Evolutionary conservation across 2,888 invertebrate species (phyloP).

Genomic region (Xestoiulus laeticollis): DNA sequence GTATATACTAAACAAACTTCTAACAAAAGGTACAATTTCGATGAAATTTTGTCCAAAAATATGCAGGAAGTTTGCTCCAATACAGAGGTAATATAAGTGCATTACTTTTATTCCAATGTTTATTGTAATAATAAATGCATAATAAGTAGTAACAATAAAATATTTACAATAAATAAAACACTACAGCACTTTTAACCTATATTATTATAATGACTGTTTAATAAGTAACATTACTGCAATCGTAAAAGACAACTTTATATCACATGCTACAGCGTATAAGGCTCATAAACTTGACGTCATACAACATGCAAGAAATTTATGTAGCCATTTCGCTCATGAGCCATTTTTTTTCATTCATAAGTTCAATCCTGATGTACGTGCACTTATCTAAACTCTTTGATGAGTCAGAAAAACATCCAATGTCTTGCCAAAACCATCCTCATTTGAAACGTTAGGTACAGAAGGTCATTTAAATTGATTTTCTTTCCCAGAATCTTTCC

Average conservation of each 20-base stretch:
- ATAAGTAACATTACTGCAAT: neutral
- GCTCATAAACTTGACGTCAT: neutral
- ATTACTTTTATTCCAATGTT: neutral
- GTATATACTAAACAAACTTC: neutral
- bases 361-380: neutral
- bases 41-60: neutral
- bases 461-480: neutral
- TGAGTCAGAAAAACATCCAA: neutral
- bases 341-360: neutral
- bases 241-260: too few species aligned
- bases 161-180: too few species aligned
- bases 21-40: slow-evolving; percentile 8
- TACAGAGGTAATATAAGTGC: neutral
- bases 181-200: too few species aligned
- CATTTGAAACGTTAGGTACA: neutral
- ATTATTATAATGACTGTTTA: neutral
- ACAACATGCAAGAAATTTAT: neutral
- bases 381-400: neutral
- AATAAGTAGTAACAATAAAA: neutral
- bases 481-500: too few species aligned
- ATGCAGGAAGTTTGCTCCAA: neutral
- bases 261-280: neutral
- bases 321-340: neutral
- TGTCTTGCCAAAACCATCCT: neutral
- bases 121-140: neutral